These are phyloP conservation scores for Sclerurus mexicanus DNA, from an alignment of 2,113 vertebrate species.

Conservation along the genomic window DNA sequence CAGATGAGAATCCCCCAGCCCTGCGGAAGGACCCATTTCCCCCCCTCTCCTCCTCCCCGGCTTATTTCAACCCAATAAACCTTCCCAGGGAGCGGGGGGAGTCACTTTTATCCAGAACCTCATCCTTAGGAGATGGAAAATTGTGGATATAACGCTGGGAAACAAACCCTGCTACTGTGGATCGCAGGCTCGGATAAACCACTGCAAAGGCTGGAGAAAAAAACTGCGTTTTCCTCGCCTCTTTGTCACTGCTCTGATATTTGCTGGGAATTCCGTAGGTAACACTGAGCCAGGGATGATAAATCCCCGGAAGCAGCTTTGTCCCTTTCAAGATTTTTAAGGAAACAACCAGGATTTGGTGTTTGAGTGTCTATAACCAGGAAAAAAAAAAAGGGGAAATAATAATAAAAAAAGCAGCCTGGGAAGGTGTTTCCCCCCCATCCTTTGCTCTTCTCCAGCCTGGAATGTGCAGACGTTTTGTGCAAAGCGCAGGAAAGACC, in stretches of 20 bases:
- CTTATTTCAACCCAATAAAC: neutral
- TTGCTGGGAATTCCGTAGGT: neutral
- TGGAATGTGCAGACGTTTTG: slow-evolving; percentile 2
- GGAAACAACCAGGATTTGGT: neutral
- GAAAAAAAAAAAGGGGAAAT: too few relatives aligned
- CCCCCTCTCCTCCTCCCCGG: neutral
- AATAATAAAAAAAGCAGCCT: neutral
- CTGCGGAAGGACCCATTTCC: neutral
- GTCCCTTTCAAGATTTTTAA: neutral
- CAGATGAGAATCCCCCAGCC: neutral
- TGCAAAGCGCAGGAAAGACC: neutral
- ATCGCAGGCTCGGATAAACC: neutral
- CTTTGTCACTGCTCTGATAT: neutral
- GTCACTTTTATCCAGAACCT: neutral
- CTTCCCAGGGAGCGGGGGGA: neutral
- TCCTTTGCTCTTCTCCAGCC: neutral
- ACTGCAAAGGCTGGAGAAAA: neutral
- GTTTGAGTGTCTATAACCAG: neutral
- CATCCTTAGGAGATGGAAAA: neutral
- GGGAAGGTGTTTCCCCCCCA: neutral
- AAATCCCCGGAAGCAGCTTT: neutral
- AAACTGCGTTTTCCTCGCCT: neutral
- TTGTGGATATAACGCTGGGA: neutral
- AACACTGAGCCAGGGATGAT: neutral
- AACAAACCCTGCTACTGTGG: neutral